A percentile compares a stretch with the other conserved stretches of the same genome.
Conservation (phyloP, 2,113 vertebrate genomes). For the Plotosus lineatus region DNA sequence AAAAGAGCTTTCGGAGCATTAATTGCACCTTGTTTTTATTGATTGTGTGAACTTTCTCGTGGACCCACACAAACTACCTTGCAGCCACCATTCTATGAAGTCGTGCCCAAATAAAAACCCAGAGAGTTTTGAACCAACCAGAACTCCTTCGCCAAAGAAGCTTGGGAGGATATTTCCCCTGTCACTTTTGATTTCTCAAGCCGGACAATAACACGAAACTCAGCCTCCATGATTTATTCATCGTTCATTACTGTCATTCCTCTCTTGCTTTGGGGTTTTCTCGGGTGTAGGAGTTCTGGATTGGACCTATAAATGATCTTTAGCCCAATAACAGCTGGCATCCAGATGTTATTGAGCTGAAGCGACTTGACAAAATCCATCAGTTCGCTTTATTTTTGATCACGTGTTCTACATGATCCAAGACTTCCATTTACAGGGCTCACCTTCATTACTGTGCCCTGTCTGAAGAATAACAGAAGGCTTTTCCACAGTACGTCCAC, state of each 20-base stretch:
- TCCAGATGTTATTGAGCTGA: conserved; percentile 53
- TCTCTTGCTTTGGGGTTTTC: conserved; percentile 51
- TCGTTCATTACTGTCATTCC: neutral
- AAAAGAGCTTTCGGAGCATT: conserved; percentile 2
- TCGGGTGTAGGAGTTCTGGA: conserved; percentile 39
- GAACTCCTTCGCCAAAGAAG: conserved; percentile 40
- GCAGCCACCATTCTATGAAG: neutral
- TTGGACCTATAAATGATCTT: conserved; percentile 23
- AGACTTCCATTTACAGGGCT: neutral
- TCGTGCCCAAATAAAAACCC: conserved; percentile 37
- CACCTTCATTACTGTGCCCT: conserved; percentile 1
- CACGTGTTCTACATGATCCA: neutral
- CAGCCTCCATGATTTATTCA: conserved; percentile 18
- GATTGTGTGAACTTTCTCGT: conserved; percentile 48
- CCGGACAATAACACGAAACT: conserved; percentile 23
- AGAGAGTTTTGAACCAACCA: conserved; percentile 26
- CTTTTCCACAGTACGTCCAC: neutral
- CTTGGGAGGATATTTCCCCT: conserved; percentile 46
- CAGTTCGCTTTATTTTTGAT: conserved; percentile 42
- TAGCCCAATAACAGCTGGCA: conserved; percentile 49
- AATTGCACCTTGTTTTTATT: conserved; percentile 51
- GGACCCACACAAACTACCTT: conserved; percentile 39
- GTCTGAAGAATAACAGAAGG: neutral
- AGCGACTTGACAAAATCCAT: conserved; percentile 43
- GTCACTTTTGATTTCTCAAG: conserved; percentile 55